Conservation (phyloP, 1,140 invertebrate species). For the Brachionus rotundiformis region DNA sequence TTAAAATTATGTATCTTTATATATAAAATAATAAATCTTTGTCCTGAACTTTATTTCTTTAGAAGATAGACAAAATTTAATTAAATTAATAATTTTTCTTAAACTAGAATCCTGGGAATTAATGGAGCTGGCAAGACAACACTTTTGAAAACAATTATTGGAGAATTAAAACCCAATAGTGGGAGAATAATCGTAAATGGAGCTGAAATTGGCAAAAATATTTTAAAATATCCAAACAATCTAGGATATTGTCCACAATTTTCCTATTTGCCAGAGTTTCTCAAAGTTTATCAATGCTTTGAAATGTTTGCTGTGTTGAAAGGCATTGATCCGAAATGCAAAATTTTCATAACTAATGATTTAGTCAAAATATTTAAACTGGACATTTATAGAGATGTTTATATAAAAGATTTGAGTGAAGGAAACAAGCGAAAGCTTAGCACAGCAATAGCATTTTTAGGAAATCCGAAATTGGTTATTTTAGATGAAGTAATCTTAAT, state of each 20-base stretch:
- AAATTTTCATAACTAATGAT: background rate
- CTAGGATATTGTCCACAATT: constrained; percentile 67
- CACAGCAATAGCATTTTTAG: constrained; percentile 82
- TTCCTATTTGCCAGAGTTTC: constrained; percentile 65
- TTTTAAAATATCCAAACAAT: constrained; percentile 62
- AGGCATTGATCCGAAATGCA: background rate
- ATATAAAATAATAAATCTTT: too few relatives aligned
- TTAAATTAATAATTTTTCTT: background rate
- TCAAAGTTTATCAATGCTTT: constrained; percentile 56
- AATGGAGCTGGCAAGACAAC: constrained; percentile 83
- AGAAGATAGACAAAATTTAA: background rate
- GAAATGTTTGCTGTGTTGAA: background rate
- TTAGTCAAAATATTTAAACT: constrained; percentile 25
- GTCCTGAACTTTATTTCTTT: background rate
- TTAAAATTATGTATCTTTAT: too few relatives aligned
- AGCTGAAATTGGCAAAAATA: constrained; percentile 59
- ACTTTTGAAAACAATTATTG: constrained; percentile 78
- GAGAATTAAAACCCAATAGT: constrained; percentile 57
- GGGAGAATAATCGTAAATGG: constrained; percentile 60
- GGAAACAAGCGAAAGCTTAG: constrained; percentile 93
- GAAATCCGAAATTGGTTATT: constrained; percentile 58
- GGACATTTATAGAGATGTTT: background rate
- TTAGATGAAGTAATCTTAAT: constrained; percentile 53
- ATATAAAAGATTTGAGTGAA: constrained; percentile 33
- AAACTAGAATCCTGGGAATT: constrained; percentile 71